Evolutionary conservation across 2,888 invertebrate species (phyloP), one percentile per base, ranked within the genome.

Genomic region (Ischnus inquisitorius): DNA sequence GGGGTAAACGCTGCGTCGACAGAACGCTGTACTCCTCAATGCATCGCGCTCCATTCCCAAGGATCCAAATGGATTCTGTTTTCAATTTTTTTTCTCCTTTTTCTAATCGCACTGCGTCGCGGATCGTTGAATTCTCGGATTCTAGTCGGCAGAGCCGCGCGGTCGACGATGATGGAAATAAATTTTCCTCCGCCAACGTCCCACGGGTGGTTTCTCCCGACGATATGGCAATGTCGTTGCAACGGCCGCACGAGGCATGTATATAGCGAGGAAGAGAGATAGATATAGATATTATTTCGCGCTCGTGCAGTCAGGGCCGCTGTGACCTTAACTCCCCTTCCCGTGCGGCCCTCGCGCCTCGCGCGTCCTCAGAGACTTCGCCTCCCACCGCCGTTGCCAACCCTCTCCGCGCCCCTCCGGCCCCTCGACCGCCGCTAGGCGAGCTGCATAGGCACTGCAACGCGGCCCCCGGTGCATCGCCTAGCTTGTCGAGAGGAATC

Each of bases 241-340:
- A 43, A 68, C 62, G 69, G 69, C 68, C 68, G 75, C 43, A 82
- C 19, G 48, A 41, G 12, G 51, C 51, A 41, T 28, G 41, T n/a
- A 46, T 22, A 41, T 34, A 34, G 34, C 34, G 34, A 34, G 8
- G 25, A 5, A 14, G 34, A 60, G 28, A 25, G 60, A 22, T 16
- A 22, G 54, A 25, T 87, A 89, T 86, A 89, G 88, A 90, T 89
- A 91, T 89, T 89, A 89, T 90, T 89, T 89, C 89, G 90, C 94
- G 94, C 94, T 93, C 94, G 93, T 94, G 94, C 93, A 94, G 92
- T 93, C 94, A 94, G 94, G 95, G 95, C 95, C 95, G 94, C 95
- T 94, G 94, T 95, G 95, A 95, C 94, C 95, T 95, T 94, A 94
- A 92, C 94, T 94, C 94, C 94, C 94, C 94, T 88, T 87, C 91